Evolutionary conservation across 1,140 invertebrate species (phyloP).

Genomic region (Anagrus nilaparvatae): DNA sequence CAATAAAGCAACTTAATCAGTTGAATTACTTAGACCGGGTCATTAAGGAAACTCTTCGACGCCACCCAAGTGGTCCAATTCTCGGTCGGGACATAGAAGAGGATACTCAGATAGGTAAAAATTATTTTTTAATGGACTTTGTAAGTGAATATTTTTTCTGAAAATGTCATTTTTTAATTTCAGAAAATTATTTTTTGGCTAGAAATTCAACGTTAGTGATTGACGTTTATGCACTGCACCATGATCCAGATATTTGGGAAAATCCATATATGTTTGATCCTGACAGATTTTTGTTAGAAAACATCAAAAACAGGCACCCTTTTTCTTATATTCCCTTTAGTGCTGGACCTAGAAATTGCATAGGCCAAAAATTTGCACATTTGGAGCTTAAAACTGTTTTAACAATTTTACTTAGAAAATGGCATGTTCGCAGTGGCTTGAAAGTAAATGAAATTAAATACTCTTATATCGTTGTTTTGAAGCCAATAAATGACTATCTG

Average conservation of each 20-base stretch:
- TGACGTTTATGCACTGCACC: slow-evolving; percentile 47
- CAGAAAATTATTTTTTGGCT: slow-evolving; percentile 21
- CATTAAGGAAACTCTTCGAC: slow-evolving; percentile 50
- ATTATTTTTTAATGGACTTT: background rate
- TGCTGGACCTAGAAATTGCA: slow-evolving; percentile 60
- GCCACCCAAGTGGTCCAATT: slow-evolving; percentile 55
- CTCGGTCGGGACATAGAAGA: slow-evolving; percentile 43
- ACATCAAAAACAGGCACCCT: slow-evolving; percentile 34
- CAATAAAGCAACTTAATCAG: slow-evolving; percentile 39
- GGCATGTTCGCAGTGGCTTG: too few species aligned
- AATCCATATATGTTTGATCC: slow-evolving; percentile 63
- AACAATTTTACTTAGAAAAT: too few species aligned
- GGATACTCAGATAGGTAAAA: slow-evolving; percentile 46
- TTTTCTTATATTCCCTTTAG: slow-evolving; percentile 53
- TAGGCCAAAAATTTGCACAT: too few species aligned
- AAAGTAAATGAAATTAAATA: too few species aligned
- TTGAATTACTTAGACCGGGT: slow-evolving; percentile 54
- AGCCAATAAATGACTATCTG: too few species aligned
- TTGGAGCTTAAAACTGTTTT: too few species aligned
- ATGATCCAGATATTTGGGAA: slow-evolving; percentile 52
- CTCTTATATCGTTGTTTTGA: too few species aligned
- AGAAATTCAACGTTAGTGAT: slow-evolving; percentile 36
- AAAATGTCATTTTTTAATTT: slow-evolving; percentile 12
- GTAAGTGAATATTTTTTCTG: too few species aligned
- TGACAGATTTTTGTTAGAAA: slow-evolving; percentile 55